Percentiles rank a stretch among this genome's conserved stretches.
phyloP scores from a whole-genome alignment of 2,113 vertebrate species.

The Arvicanthis niloticus region DNA sequence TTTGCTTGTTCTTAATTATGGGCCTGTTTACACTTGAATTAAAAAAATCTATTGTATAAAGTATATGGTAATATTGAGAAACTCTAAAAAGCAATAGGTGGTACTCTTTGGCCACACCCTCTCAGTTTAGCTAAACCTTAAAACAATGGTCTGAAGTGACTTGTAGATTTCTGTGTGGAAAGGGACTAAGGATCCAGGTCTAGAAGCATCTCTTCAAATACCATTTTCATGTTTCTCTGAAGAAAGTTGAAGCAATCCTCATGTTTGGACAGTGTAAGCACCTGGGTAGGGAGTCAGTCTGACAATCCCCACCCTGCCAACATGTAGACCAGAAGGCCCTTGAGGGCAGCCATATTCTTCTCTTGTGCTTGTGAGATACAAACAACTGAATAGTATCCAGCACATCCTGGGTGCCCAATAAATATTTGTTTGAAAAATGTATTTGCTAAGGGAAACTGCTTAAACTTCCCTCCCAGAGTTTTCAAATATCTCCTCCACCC shows the following conservation, averaged over 20 bases:
- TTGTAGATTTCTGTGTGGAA: neutral
- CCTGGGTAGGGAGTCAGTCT: neutral
- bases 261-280: rapidly evolving
- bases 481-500: neutral
- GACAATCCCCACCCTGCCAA: no score
- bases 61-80: neutral
- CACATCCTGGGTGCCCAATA: neutral
- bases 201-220: neutral
- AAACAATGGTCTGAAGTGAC: neutral
- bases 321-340: neutral
- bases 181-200: neutral
- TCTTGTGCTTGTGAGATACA: neutral
- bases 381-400: neutral
- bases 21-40: neutral
- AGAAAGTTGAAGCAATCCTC: neutral
- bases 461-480: neutral
- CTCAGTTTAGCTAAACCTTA: neutral
- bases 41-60: neutral
- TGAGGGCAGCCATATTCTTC: no score
- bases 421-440: neutral
- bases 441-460: neutral
- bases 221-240: neutral
- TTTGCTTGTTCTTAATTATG: neutral
- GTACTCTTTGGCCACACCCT: rapidly evolving
- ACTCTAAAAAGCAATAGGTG: neutral